Evolutionary conservation across 1,140 invertebrate species (phyloP).

Genomic region (Choristoneura fumiferana): DNA sequence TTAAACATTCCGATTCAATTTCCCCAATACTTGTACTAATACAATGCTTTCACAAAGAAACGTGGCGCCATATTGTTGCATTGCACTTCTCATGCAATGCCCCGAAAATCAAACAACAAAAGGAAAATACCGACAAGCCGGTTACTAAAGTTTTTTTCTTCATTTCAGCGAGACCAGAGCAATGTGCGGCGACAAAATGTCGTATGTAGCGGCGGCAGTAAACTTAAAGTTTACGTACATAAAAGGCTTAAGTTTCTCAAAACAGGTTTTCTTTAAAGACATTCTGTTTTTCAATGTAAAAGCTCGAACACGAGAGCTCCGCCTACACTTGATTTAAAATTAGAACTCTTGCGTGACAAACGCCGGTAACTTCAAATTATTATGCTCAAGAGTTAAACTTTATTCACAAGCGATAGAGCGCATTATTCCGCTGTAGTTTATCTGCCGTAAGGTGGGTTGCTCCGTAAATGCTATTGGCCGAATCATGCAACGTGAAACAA

Average conservation of each 20-base stretch:
- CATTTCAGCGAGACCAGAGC: slow-evolving; percentile 55
- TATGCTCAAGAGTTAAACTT: slow-evolving; percentile 73
- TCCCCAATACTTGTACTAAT: no score
- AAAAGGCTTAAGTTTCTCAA: slow-evolving; percentile 76
- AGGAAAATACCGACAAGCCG: slow-evolving; percentile 73
- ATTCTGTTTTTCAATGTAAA: slow-evolving; percentile 75
- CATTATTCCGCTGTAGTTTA: slow-evolving; percentile 68
- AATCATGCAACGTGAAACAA: slow-evolving; percentile 70
- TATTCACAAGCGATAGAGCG: slow-evolving; percentile 67
- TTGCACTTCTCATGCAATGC: slow-evolving; percentile 76
- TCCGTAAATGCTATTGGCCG: slow-evolving; percentile 73
- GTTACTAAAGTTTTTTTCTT: slow-evolving; percentile 75
- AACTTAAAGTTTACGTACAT: slow-evolving; percentile 66
- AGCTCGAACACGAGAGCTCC: slow-evolving; percentile 69
- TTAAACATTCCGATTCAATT: no score
- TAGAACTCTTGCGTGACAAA: slow-evolving; percentile 76
- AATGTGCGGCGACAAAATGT: slow-evolving; percentile 48
- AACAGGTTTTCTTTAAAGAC: slow-evolving; percentile 74
- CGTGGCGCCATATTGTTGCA: slow-evolving; percentile 67
- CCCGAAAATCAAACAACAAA: slow-evolving; percentile 74
- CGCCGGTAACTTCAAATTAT: slow-evolving; percentile 69
- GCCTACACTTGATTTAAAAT: slow-evolving; percentile 78
- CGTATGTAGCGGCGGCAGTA: slow-evolving; percentile 54
- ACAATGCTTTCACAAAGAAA: no score
- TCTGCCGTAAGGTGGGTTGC: slow-evolving; percentile 72